Evolutionary conservation across 2,113 vertebrate species (phyloP), one percentile per base, ranked within the genome.

Genomic region (Misgurnus anguillicaudatus): DNA sequence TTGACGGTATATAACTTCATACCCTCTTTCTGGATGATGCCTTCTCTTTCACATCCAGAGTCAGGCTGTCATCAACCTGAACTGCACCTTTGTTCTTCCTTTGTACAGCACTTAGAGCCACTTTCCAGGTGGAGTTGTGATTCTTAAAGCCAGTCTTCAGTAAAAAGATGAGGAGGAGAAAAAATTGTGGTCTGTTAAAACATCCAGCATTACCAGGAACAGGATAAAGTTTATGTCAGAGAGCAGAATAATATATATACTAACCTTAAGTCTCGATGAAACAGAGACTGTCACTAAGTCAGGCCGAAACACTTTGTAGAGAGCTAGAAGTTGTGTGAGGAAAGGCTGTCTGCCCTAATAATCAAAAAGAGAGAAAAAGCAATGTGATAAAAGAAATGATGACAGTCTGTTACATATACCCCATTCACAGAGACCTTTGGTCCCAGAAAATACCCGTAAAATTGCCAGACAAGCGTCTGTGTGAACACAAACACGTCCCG

Each of bases 301-400:
- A 69, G 98, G 95, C 72, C 89, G 90, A 79, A 94, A 96, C 62
- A 94, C 91, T 88, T 94, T 98, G 87, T 97, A 99, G 75, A 97
- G 86, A 0, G 92, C 94, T 4, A 99, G 88, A 0, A 99, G 87
- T 85, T 95, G 95, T 77, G 96, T 88, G 6, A 99, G 91, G 76
- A 95, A 87, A 16, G 94, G 87, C 75, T 96, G 94, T 66, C 88
- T 86, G 86, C 97, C 97, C 98, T 94, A 76, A 71, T 51, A 66
- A 72, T 1, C 70, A 85, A 71, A 47, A 79, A 45, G 2, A 80
- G 21, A 69, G 9, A 83, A 81, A 36, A 67, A 10, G 21, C 6
- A 24, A 14, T 3, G 41, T 36, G 7, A 39, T 8, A 14, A 61
- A 68, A 41, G 17, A 6, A 57, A 17, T 5, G 2, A 17, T n/a